Conservation (phyloP, 2,797 vertebrate species). For the Hyperoplus lanceolatus region DNA sequence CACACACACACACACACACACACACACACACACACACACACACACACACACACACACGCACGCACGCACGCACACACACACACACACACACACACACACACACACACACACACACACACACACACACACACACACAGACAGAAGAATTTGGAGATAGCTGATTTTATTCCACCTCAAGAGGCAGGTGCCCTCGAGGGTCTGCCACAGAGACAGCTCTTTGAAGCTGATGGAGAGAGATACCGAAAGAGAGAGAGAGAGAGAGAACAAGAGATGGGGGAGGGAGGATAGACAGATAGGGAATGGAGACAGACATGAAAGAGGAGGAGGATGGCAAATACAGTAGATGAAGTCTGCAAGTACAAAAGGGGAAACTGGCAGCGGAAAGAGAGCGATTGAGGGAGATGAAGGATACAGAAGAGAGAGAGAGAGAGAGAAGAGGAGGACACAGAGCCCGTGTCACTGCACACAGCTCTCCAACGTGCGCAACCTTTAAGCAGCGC, state of each 20-base stretch:
- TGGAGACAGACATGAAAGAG: conserved; percentile 43
- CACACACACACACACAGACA: conserved; percentile 42
- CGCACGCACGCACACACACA: conserved; percentile 27
- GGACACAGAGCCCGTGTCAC: conserved; percentile 25
- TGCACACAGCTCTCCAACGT: conserved; percentile 44
- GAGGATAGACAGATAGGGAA: conserved; percentile 31
- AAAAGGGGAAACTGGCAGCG: conserved; percentile 42
- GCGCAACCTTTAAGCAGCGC: conserved; percentile 65
- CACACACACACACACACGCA: conserved; percentile 40
- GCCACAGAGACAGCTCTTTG: conserved; percentile 76
- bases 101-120: conserved; percentile 39
- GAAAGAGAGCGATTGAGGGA: conserved; percentile 37
- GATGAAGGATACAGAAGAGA: conserved; percentile 32
- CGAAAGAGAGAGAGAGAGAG: conserved; percentile 1
- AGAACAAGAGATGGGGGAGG: conserved; percentile 9
- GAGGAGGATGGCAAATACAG: conserved; percentile 16
- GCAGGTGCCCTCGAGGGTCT: conserved; percentile 74
- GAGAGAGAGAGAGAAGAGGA: conserved; percentile 22
- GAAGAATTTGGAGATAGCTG: conserved; percentile 43
- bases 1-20: conserved; percentile 43
- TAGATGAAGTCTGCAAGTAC: conserved; percentile 11
- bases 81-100: background rate
- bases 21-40: conserved; percentile 39
- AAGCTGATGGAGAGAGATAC: conserved; percentile 76
- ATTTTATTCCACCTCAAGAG: conserved; percentile 80